Base-by-base conservation (phyloP, 2,888 invertebrate genomes). In the Axea sp. region DNA sequence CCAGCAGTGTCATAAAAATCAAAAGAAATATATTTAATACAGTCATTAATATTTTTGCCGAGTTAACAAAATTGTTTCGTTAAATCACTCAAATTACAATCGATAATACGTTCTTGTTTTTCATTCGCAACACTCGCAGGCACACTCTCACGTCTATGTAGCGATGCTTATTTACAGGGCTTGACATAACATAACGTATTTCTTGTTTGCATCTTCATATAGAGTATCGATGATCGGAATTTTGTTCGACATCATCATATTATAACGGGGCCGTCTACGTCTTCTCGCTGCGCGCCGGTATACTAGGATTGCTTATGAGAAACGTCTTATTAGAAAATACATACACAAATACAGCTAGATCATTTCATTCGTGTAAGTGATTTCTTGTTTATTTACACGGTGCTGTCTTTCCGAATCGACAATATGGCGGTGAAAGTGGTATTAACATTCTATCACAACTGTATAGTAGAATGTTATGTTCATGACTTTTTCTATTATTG, bases 11-110 rank as follows among this genome's bases (percentile, higher is more conserved):
- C 47, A 33, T 55, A 73, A 73, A 73, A 67, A 73, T 73, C 73
- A 73, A 73, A 73, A 73, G 73, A 62, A 73, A 73, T 73, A 65
- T 73, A 73, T 73, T 73, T 57, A 60, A 68, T 73, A 73, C 73
- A 73, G 65, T 73, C 73, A 73, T 59, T 67, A 68, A 68, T 62
- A 51, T 68, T 62, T 67, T 60, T 60, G 35, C n/a, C 65, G 60
- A 67, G 60, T 73, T 68, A 73, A 73, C 73, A 68, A 73, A 73
- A 73, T 73, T 59, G 35, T 55, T 68, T 68, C 57, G 73, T 68
- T 68, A 59, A 64, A 64, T 73, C 73, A 64, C 73, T 67, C 67
- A 69, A 64, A 26, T 68, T 68, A 62, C 68, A 62, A 68, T 73
- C 59, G 33, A 55, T 59, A 62, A 11, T 59, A 53, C 59, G 30